Evolutionary conservation across 1,140 invertebrate genomes (phyloP).

Genomic region (Ceratina australensis): DNA sequence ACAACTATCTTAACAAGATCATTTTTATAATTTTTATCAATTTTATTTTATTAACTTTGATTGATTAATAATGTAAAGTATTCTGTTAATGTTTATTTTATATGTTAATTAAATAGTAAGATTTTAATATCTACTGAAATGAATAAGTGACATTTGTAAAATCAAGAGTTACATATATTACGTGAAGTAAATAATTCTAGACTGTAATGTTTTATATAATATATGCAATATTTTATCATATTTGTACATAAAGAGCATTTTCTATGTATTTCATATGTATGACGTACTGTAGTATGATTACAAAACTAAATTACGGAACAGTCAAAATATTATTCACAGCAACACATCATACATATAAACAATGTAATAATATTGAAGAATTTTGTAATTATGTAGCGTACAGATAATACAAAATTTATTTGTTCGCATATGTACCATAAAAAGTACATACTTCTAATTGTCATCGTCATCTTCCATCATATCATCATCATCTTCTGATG

Average conservation of each 20-base stretch:
- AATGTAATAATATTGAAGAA: background rate
- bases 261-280: background rate
- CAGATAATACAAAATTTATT: constrained; percentile 2
- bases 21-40: no score
- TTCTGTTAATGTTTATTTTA: background rate
- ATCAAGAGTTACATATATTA: background rate
- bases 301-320: no score
- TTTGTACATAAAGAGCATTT: constrained; percentile 4
- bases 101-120: background rate
- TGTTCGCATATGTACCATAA: background rate
- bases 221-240: constrained; percentile 12
- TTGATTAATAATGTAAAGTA: background rate
- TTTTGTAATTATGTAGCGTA: background rate
- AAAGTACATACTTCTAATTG: constrained; percentile 41
- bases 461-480: constrained; percentile 57
- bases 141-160: constrained; percentile 19
- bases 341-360: background rate
- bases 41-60: no score
- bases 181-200: background rate
- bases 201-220: constrained; percentile 3
- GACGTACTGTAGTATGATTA: no score
- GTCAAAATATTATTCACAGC: background rate
- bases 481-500: constrained; percentile 80
- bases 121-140: constrained; percentile 20
- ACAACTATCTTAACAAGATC: no score